Conservation (phyloP, 2,888 invertebrate genomes). For the Metopia argyrocephala region DNA sequence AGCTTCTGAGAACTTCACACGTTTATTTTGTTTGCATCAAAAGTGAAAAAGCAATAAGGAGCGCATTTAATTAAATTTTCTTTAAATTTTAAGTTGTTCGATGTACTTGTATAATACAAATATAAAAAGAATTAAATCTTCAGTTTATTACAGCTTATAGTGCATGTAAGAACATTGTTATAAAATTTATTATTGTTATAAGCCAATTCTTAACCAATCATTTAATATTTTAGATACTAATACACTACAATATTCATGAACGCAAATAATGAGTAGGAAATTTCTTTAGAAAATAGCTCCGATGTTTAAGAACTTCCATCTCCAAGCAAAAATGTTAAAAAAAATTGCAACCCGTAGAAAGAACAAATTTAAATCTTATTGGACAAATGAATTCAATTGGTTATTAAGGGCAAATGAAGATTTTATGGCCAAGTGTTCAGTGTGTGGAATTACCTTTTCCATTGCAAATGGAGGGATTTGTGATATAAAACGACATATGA, state of each 20-base stretch:
- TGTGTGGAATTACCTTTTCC: background rate
- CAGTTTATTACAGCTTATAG: background rate
- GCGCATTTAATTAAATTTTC: background rate
- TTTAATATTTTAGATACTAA: background rate
- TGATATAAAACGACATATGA: no score
- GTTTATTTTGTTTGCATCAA: no score
- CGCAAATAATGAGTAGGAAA: background rate
- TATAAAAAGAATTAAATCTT: background rate
- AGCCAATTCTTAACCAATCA: background rate
- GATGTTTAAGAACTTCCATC: background rate
- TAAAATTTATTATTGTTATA: background rate
- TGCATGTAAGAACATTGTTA: background rate
- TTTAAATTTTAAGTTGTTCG: background rate
- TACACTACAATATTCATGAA: background rate
- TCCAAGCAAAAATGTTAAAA: background rate
- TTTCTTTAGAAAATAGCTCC: background rate
- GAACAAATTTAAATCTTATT: slow-evolving; percentile 16
- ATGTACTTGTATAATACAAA: background rate
- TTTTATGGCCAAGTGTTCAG: slow-evolving; percentile 1
- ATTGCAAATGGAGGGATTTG: no score
- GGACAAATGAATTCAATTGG: slow-evolving; percentile 18
- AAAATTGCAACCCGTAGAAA: background rate
- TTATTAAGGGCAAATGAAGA: background rate
- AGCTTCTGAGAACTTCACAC: no score
- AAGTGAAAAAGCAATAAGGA: no score